A percentile compares a stretch with the other conserved stretches of the same genome.
Conservation (phyloP, 2,797 vertebrate genomes). For the Helostoma temminkii region DNA sequence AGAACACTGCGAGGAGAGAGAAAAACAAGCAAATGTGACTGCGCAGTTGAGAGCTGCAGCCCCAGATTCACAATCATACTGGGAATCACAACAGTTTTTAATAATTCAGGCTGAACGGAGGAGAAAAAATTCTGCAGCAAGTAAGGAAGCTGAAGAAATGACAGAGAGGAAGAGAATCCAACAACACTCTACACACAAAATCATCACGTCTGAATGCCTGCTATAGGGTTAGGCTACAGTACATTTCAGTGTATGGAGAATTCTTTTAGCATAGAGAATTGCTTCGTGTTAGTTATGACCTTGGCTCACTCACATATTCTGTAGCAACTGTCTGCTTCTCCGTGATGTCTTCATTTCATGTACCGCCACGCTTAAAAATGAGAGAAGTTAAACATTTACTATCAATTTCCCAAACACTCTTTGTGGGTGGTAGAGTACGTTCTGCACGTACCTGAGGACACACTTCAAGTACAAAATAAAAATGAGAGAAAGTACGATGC, state of each 20-base stretch:
- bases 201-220: constrained; percentile 25
- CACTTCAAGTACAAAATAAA: constrained; percentile 33
- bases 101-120: constrained; percentile 87
- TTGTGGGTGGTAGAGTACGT: not conserved
- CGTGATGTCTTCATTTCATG: constrained; percentile 32
- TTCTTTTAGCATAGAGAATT: constrained; percentile 27
- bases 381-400: constrained; percentile 17
- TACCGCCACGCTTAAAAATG: constrained; percentile 11
- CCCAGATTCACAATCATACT: constrained; percentile 86
- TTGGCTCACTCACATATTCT: constrained; percentile 26
- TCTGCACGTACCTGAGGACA: constrained; percentile 9
- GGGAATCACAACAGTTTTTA: constrained; percentile 90
- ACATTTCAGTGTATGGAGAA: constrained; percentile 22
- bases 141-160: constrained; percentile 75
- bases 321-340: not conserved
- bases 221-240: constrained; percentile 32
- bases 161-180: constrained; percentile 61
- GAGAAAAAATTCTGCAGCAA: constrained; percentile 77
- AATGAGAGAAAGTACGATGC: constrained; percentile 39
- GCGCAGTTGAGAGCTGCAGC: constrained; percentile 81
- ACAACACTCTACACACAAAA: constrained; percentile 31
- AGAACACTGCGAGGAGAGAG: constrained; percentile 47
- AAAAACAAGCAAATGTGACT: constrained; percentile 79
- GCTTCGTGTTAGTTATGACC: constrained; percentile 42
- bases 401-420: constrained; percentile 29